Evolutionary conservation across 1,140 invertebrate genomes (phyloP), one percentile per base, ranked within the genome.

Genomic region (Aleiodes sp.): DNA sequence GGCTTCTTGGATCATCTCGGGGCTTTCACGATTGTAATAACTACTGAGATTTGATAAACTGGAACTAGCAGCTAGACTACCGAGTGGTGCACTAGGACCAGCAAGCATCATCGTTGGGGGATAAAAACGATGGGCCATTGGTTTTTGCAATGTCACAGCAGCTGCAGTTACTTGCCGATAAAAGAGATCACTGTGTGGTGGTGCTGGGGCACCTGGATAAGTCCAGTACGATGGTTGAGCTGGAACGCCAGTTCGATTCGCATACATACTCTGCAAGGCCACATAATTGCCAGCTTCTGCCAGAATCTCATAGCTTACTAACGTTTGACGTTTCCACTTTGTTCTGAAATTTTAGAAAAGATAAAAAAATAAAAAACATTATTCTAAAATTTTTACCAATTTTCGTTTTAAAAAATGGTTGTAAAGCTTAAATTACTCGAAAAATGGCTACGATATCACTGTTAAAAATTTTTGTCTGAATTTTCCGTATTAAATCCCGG

Each of bases 251-350:
- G 80, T 76, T 0, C 79, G 74, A 14, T 76, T 78, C 24, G 95
- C 94, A 80, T 98, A 95, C 69, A 99, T 88, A 65, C 97, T 90
- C 85, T 99, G 97, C 72, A 99, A 94, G 2, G 97, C 97, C 0
- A 96, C 96, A 83, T 97, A 97, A 87, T 98, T 99, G 4, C 96
- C 96, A 0, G 96, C 96, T 82, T 99, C 98, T 0, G 96, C 94
- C 63, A 99, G 86, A 16, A 99, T 89, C 83, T 99, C 98, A 71
- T 98, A 86, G 0, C 97, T 97, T 0, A 99, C 97, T 0, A 97
- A 96, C 2, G 97, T 98, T 86, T 99, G 98, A 4, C 98, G 91
- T 85, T 99, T 99, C 98, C 98, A 99, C 88, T 99, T 99, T 77
- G 98, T 99, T 87, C 98, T 99, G 91, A 9, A 88, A 88, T 63